Evolutionary conservation across 2,888 invertebrate species (phyloP).

Genomic region (Argynnis bischoffii): DNA sequence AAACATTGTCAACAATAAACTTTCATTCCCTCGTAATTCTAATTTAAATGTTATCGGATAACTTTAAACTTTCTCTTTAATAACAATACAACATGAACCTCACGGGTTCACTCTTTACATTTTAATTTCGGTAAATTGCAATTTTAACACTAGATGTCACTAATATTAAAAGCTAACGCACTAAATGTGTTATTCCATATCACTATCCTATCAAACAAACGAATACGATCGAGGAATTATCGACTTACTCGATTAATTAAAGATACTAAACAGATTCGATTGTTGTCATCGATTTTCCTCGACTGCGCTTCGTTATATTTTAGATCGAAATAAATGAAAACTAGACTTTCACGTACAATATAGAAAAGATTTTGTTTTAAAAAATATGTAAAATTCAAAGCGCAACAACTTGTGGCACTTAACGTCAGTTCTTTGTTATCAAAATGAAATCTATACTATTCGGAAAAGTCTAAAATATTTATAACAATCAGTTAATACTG

Average conservation of each 20-base stretch:
- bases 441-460: constrained; percentile 53
- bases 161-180: constrained; percentile 80
- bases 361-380: constrained; percentile 50
- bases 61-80: constrained; percentile 75
- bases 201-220: constrained; percentile 40
- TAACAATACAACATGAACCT: constrained; percentile 81
- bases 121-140: constrained; percentile 69
- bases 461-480: constrained; percentile 43
- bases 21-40: constrained; percentile 72
- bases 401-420: constrained; percentile 68
- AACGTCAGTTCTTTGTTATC: constrained; percentile 65
- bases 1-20: constrained; percentile 82
- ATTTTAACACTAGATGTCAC: constrained; percentile 80
- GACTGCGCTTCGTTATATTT: constrained; percentile 34
- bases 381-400: constrained; percentile 52
- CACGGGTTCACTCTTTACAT: constrained; percentile 58
- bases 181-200: constrained; percentile 53
- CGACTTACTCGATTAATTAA: constrained; percentile 11
- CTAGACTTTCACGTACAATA: constrained; percentile 45
- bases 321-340: constrained; percentile 31
- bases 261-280: constrained; percentile 9
- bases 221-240: constrained; percentile 33
- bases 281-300: constrained; percentile 39
- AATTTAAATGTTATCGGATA: constrained; percentile 76
- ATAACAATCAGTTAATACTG: constrained; percentile 44